Evolutionary conservation across 2,113 vertebrate genomes (phyloP).

Genomic region (Callipepla californica): DNA sequence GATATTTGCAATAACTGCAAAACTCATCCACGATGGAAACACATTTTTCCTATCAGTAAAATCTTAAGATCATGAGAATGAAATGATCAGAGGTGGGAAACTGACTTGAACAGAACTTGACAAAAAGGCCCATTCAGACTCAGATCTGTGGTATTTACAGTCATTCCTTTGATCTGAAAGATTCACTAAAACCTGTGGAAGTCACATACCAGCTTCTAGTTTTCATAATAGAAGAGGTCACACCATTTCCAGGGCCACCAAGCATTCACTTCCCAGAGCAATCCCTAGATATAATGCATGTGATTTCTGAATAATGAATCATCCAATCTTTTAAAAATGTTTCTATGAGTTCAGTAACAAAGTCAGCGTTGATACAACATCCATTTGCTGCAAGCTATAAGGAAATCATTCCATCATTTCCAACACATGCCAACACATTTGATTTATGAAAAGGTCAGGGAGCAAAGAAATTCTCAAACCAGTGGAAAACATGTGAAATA

Average conservation of each 20-base stretch:
- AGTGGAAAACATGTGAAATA: slow-evolving; percentile 23
- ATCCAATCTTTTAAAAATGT: slow-evolving; percentile 23
- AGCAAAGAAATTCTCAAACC: slow-evolving; percentile 37
- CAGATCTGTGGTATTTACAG: not conserved
- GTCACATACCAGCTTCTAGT: not conserved
- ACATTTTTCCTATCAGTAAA: not conserved
- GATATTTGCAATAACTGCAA: not conserved
- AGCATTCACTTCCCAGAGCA: fast-evolving
- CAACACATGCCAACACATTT: not conserved
- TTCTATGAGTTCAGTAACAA: not conserved
- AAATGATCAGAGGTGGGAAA: not conserved
- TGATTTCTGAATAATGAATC: slow-evolving; percentile 11
- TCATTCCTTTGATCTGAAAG: not conserved
- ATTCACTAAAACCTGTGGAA: not conserved
- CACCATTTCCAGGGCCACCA: not conserved
- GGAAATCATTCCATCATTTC: slow-evolving; percentile 22
- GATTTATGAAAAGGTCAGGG: slow-evolving; percentile 39
- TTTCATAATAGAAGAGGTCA: not conserved
- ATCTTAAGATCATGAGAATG: not conserved
- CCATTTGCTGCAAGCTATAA: slow-evolving; percentile 24
- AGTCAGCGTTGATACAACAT: slow-evolving; percentile 8
- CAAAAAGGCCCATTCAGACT: not conserved
- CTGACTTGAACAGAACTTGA: not conserved
- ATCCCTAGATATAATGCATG: not conserved
- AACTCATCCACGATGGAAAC: not conserved